Base-by-base conservation (phyloP, 2,797 vertebrate species). In the Diplodus sargus region DNA sequence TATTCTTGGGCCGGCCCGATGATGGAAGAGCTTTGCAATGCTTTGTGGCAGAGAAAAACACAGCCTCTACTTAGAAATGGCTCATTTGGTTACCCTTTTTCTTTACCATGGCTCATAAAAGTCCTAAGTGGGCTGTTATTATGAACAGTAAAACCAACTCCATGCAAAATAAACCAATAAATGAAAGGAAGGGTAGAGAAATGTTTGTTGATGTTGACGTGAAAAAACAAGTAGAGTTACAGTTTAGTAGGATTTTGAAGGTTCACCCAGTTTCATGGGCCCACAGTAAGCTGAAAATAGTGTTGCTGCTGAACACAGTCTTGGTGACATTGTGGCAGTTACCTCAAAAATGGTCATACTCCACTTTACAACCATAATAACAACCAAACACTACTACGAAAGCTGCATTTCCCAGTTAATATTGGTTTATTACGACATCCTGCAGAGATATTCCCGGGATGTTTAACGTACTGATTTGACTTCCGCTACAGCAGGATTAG, bases 11-110 rank as follows among this genome's bases (percentile, higher is more conserved):
- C 81, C 81, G 70, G 63, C 77, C 86, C 66, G 13, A 11, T 92
- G 92, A 94, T 90, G 90, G 90, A 91, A 90, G 87, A 70, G 71
- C 90, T 90, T 68, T 89, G 92, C 89, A 88, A 94, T 92, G 91
- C 85, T 82, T 66, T 92, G 93, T 83, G 93, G 93, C 78, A 73
- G 81, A 87, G 83, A 78, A 90, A 94, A 92, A 83, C 84, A 92
- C 76, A 90, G 87, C 75, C 82, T 91, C 34, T 60, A 48, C 81
- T 83, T 78, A 48, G 76, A 87, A 87, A 88, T 67, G 83, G 78
- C 77, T 81, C 78, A 42, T 87, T 87, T 77, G 84, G 88, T 93
- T 85, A 87, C 91, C 85, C 85, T 84, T 89, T 77, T 76, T 85
- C 78, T 84, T 81, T 81, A 84, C 74, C 78, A 73, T 77, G 64